A percentile compares a stretch with the other conserved stretches of the same genome.
Evolutionary conservation across 30 jellyfish, hydroid and myxozoan species (phyloP).

Genomic region (Aurelia sp.): DNA sequence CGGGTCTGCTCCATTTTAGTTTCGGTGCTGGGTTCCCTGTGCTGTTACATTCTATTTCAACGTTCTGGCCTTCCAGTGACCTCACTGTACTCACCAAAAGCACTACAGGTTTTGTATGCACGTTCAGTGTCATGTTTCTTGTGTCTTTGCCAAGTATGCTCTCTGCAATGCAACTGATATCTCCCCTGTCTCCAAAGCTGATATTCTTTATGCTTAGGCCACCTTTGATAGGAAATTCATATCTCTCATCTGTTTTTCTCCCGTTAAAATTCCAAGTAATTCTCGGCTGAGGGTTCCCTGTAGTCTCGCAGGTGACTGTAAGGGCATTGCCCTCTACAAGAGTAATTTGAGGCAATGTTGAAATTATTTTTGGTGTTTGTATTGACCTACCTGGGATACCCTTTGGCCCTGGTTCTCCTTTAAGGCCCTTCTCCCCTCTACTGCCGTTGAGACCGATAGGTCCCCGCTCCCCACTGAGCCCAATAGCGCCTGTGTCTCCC

Average conservation of each 20-base stretch:
- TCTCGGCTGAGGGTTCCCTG: conserved; percentile 45
- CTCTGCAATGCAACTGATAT: conserved; percentile 23
- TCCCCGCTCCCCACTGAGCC: neutral
- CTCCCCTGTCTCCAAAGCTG: conserved; percentile 25
- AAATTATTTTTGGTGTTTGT: conserved; percentile 6
- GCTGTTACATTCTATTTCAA: neutral
- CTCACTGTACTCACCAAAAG: neutral
- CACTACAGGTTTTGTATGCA: neutral
- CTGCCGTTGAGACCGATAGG: neutral
- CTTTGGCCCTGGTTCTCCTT: neutral
- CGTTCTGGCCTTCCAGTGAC: neutral
- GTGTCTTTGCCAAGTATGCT: conserved; percentile 28
- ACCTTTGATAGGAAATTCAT: neutral
- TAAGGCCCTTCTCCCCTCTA: neutral
- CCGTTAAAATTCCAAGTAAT: conserved; percentile 30
- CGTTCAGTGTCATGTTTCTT: conserved; percentile 1
- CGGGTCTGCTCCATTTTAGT: neutral
- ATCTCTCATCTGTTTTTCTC: neutral
- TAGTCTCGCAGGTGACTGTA: conserved; percentile 15
- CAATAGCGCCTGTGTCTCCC: conserved; percentile 32
- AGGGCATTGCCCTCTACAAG: neutral
- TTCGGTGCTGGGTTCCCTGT: neutral
- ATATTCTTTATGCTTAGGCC: conserved; percentile 7
- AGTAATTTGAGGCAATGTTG: neutral
- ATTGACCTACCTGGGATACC: conserved; percentile 27